Evolutionary conservation across 2,113 vertebrate species (phyloP).

Genomic region (Cheilinus undulatus): DNA sequence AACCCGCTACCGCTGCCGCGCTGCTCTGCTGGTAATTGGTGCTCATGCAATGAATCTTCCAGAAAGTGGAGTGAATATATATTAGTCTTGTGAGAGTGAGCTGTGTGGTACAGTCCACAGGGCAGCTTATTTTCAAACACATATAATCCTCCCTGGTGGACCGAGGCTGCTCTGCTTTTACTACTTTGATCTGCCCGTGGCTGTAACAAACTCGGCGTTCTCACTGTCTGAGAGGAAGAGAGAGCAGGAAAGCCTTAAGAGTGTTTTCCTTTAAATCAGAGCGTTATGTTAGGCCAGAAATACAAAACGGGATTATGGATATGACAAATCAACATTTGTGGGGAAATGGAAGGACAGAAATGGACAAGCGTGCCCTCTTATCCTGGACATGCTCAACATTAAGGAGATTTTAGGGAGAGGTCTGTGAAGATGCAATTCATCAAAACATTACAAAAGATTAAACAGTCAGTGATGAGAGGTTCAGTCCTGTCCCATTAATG

Average conservation of each 20-base stretch:
- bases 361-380: too few relatives aligned
- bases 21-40: conserved; percentile 5
- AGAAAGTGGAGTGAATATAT: conserved; percentile 28
- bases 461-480: too few relatives aligned
- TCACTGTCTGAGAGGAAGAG: neutral
- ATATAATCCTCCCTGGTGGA: conserved; percentile 52
- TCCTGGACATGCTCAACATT: too few relatives aligned
- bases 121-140: conserved; percentile 53
- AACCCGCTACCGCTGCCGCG: neutral
- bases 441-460: too few relatives aligned
- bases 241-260: conserved; percentile 2
- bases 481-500: too few relatives aligned
- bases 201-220: conserved; percentile 27
- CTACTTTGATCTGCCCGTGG: conserved; percentile 40
- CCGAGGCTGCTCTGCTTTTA: conserved; percentile 27
- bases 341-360: too few relatives aligned
- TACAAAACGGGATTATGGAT: neutral
- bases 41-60: conserved; percentile 34
- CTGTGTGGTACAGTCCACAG: conserved; percentile 34
- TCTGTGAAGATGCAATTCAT: too few relatives aligned
- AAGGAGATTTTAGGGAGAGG: too few relatives aligned
- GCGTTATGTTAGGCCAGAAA: neutral
- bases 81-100: conserved; percentile 13
- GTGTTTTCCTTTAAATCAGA: neutral
- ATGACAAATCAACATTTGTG: neutral